phyloP scores from a whole-genome alignment of 35 echinoderm and acorn worm genomes.

The Lytechinus pictus region DNA sequence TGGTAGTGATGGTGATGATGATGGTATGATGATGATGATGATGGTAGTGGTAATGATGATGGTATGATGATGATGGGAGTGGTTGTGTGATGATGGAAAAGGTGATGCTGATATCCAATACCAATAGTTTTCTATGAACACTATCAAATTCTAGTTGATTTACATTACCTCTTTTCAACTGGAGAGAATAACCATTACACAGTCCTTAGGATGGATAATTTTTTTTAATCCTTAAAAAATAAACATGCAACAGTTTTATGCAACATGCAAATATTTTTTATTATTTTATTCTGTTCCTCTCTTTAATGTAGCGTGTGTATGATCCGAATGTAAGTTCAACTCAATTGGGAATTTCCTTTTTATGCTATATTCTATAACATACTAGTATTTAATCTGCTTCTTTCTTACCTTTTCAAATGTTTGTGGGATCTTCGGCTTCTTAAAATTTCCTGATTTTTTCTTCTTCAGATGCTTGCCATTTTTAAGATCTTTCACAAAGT shows the following conservation, averaged over 20 bases:
- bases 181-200: too few relatives aligned
- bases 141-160: neutral
- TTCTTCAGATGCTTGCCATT: too few relatives aligned
- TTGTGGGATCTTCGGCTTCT: too few relatives aligned
- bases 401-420: too few relatives aligned
- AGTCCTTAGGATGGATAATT: neutral
- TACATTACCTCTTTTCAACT: too few relatives aligned
- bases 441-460: neutral
- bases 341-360: neutral
- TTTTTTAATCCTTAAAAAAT: too few relatives aligned
- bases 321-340: conserved; percentile 6
- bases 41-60: neutral
- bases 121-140: too few relatives aligned
- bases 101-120: neutral
- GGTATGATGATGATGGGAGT: neutral
- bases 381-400: too few relatives aligned
- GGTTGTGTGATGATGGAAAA: neutral
- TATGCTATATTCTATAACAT: too few relatives aligned
- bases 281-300: neutral
- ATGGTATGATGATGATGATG: neutral
- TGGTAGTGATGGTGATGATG: too few relatives aligned
- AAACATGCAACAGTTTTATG: too few relatives aligned
- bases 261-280: neutral
- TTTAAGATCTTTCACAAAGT: too few relatives aligned
- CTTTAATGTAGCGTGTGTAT: neutral